phyloP scores from a whole-genome alignment of 2,888 invertebrate species.

The Malthinus flaveolus region DNA sequence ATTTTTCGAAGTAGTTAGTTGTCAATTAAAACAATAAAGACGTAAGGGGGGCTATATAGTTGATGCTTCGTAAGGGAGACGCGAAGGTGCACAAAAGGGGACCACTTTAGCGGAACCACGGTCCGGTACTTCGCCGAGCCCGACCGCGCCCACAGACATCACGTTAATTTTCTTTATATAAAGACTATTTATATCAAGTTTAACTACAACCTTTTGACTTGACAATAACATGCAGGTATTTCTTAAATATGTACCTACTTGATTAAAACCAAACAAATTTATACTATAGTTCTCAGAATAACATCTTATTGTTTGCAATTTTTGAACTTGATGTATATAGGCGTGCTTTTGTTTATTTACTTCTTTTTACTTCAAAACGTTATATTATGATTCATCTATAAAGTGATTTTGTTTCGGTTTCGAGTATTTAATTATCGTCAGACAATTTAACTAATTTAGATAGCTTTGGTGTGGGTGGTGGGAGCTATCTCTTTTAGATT shows the following conservation, averaged over 20 bases:
- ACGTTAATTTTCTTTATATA: slow-evolving; percentile 30
- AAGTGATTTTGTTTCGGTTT: neutral
- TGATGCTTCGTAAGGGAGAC: slow-evolving; percentile 30
- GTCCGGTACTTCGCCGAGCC: slow-evolving; percentile 40
- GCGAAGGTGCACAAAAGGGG: slow-evolving; percentile 42
- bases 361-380: neutral
- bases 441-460: neutral
- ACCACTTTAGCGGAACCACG: slow-evolving; percentile 42
- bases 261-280: neutral
- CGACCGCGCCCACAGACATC: slow-evolving; percentile 38
- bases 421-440: no score
- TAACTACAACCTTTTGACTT: slow-evolving; percentile 29
- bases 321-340: neutral
- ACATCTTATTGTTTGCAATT: neutral
- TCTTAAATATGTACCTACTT: neutral
- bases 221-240: slow-evolving; percentile 1
- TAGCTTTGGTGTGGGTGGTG: no score
- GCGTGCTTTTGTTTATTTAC: neutral
- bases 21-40: slow-evolving; percentile 3
- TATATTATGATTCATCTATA: neutral
- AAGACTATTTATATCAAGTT: slow-evolving; percentile 29
- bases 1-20: neutral
- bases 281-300: neutral
- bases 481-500: no score
- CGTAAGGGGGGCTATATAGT: slow-evolving; percentile 24